Conservation (phyloP, 2,113 vertebrate species). For the Ophiodon elongatus region DNA sequence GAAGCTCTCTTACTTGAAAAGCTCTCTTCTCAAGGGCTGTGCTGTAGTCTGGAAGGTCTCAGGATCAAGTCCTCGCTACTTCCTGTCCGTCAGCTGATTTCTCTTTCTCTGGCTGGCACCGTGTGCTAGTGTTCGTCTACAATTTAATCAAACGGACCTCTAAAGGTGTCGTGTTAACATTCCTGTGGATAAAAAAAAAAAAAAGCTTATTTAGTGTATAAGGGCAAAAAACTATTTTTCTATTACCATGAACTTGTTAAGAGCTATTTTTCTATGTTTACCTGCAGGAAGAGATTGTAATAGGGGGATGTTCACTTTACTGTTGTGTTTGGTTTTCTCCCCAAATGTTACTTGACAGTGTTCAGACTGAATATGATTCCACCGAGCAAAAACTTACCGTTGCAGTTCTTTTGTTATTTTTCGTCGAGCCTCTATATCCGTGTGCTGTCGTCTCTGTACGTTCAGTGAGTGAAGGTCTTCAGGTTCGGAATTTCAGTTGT, state of each 20-base stretch:
- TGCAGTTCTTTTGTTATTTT: background rate
- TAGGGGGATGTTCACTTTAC: background rate
- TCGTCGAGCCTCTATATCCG: background rate
- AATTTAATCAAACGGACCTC: background rate
- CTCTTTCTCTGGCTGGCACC: constrained; percentile 41
- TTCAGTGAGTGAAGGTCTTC: background rate
- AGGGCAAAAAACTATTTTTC: constrained; percentile 65
- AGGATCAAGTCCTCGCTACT: constrained; percentile 1
- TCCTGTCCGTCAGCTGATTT: background rate
- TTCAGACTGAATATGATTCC: constrained; percentile 18
- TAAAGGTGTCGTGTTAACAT: constrained; percentile 27
- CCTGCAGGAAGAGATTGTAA: background rate
- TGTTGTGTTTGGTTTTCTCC: constrained; percentile 6
- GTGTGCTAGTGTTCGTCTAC: constrained; percentile 40
- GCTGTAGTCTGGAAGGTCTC: background rate
- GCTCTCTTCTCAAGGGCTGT: background rate
- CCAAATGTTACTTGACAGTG: constrained; percentile 22
- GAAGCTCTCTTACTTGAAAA: background rate
- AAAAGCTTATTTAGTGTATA: constrained; percentile 88
- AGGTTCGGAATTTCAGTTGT: background rate
- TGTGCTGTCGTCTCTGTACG: background rate
- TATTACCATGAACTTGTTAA: constrained; percentile 38
- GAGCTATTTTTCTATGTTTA: constrained; percentile 47
- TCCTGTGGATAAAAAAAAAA: constrained; percentile 82
- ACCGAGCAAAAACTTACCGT: background rate